A percentile compares a stretch with the other conserved stretches of the same genome.
These are phyloP conservation scores for Tadarida brasiliensis DNA, from an alignment of 2,797 vertebrate genomes.

Conservation along the genomic window DNA sequence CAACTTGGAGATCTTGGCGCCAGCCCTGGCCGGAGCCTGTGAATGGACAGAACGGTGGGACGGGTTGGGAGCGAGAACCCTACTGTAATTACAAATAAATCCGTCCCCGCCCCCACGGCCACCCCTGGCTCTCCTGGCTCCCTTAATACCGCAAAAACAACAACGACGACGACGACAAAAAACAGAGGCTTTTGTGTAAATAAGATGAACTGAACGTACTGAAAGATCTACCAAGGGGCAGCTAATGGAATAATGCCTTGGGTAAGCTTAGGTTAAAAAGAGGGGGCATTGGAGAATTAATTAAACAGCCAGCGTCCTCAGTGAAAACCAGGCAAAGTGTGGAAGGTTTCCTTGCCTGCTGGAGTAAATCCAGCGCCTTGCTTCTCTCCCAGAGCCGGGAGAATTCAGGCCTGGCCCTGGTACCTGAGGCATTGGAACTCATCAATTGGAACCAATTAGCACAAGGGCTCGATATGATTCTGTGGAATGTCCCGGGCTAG, in stretches of 20 bases:
- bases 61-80: constrained; percentile 84
- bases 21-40: constrained; percentile 90
- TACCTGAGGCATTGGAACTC: constrained; percentile 56
- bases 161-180: constrained; percentile 26
- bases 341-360: background rate
- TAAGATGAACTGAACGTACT: constrained; percentile 84
- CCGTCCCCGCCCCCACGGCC: constrained; percentile 36
- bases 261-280: constrained; percentile 80
- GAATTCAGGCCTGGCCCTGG: constrained; percentile 29
- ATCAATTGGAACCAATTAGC: constrained; percentile 80
- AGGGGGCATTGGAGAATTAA: constrained; percentile 34
- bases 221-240: constrained; percentile 86
- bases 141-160: constrained; percentile 75
- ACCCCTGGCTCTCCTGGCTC: constrained; percentile 82
- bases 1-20: constrained; percentile 91
- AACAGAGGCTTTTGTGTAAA: constrained; percentile 84
- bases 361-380: background rate
- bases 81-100: constrained; percentile 88
- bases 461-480: constrained; percentile 66
- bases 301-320: background rate
- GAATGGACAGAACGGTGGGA: constrained; percentile 88
- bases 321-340: background rate
- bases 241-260: constrained; percentile 84
- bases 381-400: constrained; percentile 1
- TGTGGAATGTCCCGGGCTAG: constrained; percentile 73